A percentile compares a stretch with the other conserved stretches of the same genome.
These are phyloP conservation scores for Temnothorax longispinosus DNA, from an alignment of 1,140 invertebrate genomes.

Conservation along the genomic window DNA sequence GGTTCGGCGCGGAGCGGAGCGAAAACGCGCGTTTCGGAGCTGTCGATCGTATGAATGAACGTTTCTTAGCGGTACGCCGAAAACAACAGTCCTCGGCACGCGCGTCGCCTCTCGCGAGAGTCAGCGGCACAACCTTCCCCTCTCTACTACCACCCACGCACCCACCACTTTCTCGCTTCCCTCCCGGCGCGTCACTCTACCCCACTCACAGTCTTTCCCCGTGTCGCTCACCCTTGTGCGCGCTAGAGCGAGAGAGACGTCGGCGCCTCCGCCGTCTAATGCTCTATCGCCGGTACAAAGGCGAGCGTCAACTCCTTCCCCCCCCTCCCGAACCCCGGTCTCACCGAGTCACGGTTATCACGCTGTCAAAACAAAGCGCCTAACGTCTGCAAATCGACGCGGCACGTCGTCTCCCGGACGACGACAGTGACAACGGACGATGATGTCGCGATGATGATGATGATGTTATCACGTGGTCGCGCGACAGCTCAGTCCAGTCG, in stretches of 20 bases:
- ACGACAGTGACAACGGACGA: background rate
- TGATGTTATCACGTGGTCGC: constrained; percentile 26
- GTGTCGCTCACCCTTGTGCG: constrained; percentile 66
- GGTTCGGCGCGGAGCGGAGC: background rate
- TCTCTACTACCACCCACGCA: constrained; percentile 73
- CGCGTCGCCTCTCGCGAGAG: constrained; percentile 73
- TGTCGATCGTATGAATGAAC: constrained; percentile 72
- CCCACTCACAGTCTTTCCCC: constrained; percentile 65
- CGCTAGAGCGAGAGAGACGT: constrained; percentile 40
- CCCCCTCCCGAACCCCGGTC: background rate
- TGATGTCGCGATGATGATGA: background rate
- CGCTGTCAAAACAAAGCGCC: constrained; percentile 57
- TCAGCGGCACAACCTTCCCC: constrained; percentile 66
- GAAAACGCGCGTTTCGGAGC: constrained; percentile 36
- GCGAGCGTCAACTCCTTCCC: constrained; percentile 70
- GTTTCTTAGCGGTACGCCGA: constrained; percentile 72
- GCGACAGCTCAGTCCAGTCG: background rate
- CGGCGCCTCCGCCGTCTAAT: constrained; percentile 55
- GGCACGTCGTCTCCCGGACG: background rate
- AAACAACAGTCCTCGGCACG: constrained; percentile 75
- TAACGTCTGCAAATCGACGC: background rate
- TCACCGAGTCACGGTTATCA: constrained; percentile 33
- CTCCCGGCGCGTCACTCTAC: constrained; percentile 62
- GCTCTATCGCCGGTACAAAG: constrained; percentile 59
- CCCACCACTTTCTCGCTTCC: constrained; percentile 71